Base-by-base conservation (phyloP, 2,888 invertebrate genomes). In the Hyppa rectilinea region DNA sequence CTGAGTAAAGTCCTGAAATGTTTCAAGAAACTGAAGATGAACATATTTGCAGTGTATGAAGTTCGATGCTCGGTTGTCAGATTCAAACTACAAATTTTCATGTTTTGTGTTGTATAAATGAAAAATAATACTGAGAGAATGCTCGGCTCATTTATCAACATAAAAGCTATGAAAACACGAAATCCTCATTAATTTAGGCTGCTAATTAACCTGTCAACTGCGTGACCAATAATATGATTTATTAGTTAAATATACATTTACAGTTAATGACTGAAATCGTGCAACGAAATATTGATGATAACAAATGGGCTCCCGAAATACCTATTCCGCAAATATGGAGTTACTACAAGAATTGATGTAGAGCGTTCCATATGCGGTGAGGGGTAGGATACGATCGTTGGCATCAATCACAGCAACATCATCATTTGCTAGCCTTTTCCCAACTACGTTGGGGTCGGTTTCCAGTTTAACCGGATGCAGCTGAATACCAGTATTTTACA, bases 181-280 rank as follows among this genome's bases (percentile, higher is more conserved):
- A 72, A 40, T 38, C n/a, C 47, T 62, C 63, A 66, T 74, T 58
- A 36, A 79, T 61, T 49, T 77, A 59, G 53, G 36, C 23, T 12
- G 49, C 38, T 67, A 77, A 74, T 74, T 74, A 80, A 59, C 38
- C 38, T 75, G 68, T 62, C 80, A 62, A 31, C 52, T 53, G 47
- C 52, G 50, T 74, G 49, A 62, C 47, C 53, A 49, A 79, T 75
- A 64, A n/a, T n/a, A 40, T 73, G 49, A 65, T 65, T 56, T 38
- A 56, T 78, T 65, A n/a, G 34, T 29, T 36, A 47, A 64, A 60
- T 55, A 56, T 29, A 58, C 20, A 62, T 52, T 62, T 26, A 20
- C 12, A 14, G 45, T 20, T 64, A 45, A 34, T 63, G 31, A 43
- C 45, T 55, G 59, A 53, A 45, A 17, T 75, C 36, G 31, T 20